Evolutionary conservation across 1,140 invertebrate species (phyloP).

Genomic region (Drosophila pseudoobscura): DNA sequence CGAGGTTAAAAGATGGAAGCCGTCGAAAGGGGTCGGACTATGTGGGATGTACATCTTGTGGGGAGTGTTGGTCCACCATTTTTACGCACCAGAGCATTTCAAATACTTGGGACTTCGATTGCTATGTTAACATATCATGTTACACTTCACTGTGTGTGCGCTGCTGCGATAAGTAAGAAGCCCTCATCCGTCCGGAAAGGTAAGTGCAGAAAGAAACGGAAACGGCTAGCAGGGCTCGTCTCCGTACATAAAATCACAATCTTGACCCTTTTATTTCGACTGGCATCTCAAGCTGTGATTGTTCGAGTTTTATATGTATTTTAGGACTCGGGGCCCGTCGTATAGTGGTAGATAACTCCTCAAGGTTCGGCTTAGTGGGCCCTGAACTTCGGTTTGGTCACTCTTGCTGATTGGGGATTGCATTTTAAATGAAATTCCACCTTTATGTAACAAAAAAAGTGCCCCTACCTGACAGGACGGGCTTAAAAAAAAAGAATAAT

Average conservation of each 20-base stretch:
- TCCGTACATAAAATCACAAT: conserved; percentile 48
- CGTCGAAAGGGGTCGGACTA: background rate
- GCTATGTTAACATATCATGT: conserved; percentile 65
- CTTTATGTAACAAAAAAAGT: background rate
- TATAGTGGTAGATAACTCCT: background rate
- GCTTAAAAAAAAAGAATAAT: background rate
- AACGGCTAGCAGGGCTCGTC: background rate
- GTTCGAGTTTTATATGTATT: conserved; percentile 62
- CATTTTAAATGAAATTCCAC: conserved; percentile 27
- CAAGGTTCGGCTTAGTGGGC: conserved; percentile 29
- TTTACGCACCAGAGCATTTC: conserved; percentile 60
- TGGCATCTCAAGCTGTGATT: conserved; percentile 2
- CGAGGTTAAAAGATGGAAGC: conserved; percentile 53
- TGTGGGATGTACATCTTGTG: background rate
- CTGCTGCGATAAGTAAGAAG: conserved; percentile 33
- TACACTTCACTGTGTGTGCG: conserved; percentile 61
- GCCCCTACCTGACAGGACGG: conserved; percentile 10
- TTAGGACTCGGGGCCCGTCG: conserved; percentile 35
- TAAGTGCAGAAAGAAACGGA: conserved; percentile 22
- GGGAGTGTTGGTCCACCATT: conserved; percentile 6
- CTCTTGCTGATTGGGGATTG: conserved; percentile 20
- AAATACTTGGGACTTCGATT: conserved; percentile 47
- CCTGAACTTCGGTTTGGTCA: conserved; percentile 24
- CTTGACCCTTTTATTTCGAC: conserved; percentile 69
- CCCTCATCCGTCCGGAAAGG: conserved; percentile 10